Conservation (phyloP, 2,797 vertebrate species). For the Trichosurus vulpecula region DNA sequence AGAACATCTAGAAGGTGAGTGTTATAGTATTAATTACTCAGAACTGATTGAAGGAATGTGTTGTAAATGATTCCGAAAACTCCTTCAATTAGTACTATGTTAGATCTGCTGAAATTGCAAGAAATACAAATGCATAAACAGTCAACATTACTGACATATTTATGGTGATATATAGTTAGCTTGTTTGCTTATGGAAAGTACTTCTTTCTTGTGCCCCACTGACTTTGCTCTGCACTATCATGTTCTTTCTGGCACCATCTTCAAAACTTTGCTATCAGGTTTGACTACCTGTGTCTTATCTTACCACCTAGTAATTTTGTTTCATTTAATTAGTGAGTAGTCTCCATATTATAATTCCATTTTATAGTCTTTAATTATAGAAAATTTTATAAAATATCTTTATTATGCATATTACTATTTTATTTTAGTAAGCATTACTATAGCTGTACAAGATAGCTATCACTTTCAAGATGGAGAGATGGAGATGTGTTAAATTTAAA, state of each 20-base stretch:
- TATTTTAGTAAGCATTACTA: not conserved
- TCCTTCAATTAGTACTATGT: not conserved
- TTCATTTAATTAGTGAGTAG: conserved; percentile 79
- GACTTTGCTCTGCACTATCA: conserved; percentile 56
- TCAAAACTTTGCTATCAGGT: conserved; percentile 74
- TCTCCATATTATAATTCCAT: conserved; percentile 77
- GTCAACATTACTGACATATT: conserved; percentile 45
- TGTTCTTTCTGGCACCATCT: conserved; percentile 74
- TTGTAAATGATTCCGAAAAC: not conserved
- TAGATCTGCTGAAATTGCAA: conserved; percentile 52
- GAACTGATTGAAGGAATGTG: not conserved
- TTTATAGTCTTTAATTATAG: conserved; percentile 81
- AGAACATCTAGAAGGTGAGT: not conserved
- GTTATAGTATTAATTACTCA: not conserved
- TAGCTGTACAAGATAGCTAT: not conserved
- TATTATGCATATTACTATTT: not conserved
- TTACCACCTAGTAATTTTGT: conserved; percentile 81
- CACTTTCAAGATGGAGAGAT: not conserved
- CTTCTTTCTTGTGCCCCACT: conserved; percentile 57
- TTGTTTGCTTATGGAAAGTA: conserved; percentile 52
- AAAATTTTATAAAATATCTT: conserved; percentile 63
- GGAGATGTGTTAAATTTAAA: not conserved
- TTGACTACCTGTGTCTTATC: conserved; percentile 76
- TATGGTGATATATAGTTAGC: conserved; percentile 8
- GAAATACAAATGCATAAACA: not conserved